Conservation (phyloP, 2,888 invertebrate species). For the Eupeodes latifasciatus region DNA sequence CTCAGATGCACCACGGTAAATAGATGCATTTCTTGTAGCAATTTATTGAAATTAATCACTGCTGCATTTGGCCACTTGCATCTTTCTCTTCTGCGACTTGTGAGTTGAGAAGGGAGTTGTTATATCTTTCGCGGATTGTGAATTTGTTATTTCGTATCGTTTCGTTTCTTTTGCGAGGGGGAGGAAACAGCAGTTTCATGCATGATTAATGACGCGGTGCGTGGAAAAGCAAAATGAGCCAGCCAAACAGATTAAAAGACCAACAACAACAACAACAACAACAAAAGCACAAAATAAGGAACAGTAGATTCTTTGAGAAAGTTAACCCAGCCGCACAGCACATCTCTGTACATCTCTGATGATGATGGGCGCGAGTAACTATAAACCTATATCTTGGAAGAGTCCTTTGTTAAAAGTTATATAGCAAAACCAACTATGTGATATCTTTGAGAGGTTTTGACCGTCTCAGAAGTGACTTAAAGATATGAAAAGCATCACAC, state of each 20-base stretch:
- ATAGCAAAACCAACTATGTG: conserved; percentile 5
- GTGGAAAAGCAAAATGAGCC: conserved; percentile 62
- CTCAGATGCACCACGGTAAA: conserved; percentile 42
- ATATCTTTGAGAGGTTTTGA: conserved; percentile 49
- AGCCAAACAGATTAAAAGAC: conserved; percentile 19
- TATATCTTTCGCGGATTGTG: conserved; percentile 53
- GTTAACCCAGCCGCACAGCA: conserved; percentile 43
- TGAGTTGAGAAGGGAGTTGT: conserved; percentile 12
- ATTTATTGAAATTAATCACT: conserved; percentile 76
- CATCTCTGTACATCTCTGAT: conserved; percentile 13
- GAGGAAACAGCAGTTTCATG: conserved; percentile 63
- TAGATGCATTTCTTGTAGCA: conserved; percentile 76
- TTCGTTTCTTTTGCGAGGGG: conserved; percentile 25
- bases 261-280: not conserved
- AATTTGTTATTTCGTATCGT: conserved; percentile 47
- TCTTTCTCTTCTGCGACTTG: not conserved
- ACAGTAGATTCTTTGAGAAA: conserved; percentile 36
- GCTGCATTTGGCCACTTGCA: conserved; percentile 58
- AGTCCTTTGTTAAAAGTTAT: conserved; percentile 67
- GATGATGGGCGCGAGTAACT: conserved; percentile 28
- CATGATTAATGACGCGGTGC: conserved; percentile 76
- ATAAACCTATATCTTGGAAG: conserved; percentile 15
- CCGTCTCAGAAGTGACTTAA: conserved; percentile 5
- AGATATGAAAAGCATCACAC: conserved; percentile 15
- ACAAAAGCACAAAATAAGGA: not conserved